These are phyloP conservation scores for Margarornis squamiger DNA, from an alignment of 2,797 vertebrate species.

Conservation along the genomic window DNA sequence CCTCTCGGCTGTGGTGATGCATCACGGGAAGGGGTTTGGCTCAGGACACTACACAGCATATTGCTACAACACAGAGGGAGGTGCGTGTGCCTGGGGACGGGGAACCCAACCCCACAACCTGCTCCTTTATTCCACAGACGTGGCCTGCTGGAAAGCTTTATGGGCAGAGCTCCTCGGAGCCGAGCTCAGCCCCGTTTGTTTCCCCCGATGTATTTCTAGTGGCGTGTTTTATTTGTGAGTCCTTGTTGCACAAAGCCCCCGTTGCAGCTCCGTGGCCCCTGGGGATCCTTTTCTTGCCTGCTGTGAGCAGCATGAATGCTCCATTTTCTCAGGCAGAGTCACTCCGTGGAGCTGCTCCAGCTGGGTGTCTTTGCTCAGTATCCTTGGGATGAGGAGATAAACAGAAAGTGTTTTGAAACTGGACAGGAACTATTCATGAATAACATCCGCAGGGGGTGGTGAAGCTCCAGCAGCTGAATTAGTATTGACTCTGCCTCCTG, in stretches of 20 bases:
- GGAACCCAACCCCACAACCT: neutral
- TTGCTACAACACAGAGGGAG: conserved; percentile 99
- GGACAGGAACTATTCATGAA: conserved; percentile 17
- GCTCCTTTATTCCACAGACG: neutral
- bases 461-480: conserved; percentile 8
- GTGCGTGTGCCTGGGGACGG: conserved; percentile 81
- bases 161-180: neutral
- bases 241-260: neutral
- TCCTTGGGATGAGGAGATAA: conserved; percentile 14
- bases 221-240: neutral
- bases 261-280: neutral
- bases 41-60: conserved; percentile 99
- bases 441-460: neutral
- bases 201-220: neutral
- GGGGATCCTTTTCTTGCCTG: neutral
- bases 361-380: conserved; percentile 5
- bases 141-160: neutral
- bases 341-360: neutral
- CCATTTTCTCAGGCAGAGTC: neutral
- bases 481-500: neutral
- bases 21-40: conserved; percentile 99
- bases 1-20: conserved; percentile 99
- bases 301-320: conserved; percentile 2
- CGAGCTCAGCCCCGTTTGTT: neutral
- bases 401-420: conserved; percentile 46